A percentile compares a stretch with the other conserved stretches of the same genome.
Conservation (phyloP, 1,140 invertebrate genomes). For the Drosophila ficusphila region DNA sequence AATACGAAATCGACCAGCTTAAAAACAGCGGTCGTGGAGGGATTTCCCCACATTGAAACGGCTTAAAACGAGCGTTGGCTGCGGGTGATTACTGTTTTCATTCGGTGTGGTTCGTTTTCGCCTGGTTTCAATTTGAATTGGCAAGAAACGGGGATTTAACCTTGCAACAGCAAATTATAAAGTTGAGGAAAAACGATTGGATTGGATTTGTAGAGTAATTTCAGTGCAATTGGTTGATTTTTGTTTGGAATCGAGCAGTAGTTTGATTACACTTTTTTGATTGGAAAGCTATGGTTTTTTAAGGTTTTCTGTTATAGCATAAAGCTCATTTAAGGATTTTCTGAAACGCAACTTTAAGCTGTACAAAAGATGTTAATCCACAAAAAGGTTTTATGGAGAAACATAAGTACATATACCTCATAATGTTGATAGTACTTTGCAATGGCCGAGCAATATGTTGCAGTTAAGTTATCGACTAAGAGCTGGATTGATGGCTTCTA, state of each 20-base stretch:
- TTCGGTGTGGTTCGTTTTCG: neutral
- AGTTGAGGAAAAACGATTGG: constrained; percentile 8
- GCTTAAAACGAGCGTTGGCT: constrained; percentile 26
- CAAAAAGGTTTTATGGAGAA: too few species aligned
- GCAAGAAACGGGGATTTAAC: constrained; percentile 15
- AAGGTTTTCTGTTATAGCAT: too few species aligned
- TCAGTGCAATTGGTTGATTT: neutral
- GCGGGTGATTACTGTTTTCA: constrained; percentile 14
- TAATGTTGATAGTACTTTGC: too few species aligned
- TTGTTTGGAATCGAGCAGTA: neutral
- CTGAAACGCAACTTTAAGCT: too few species aligned
- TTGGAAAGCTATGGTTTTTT: neutral
- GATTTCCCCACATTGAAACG: constrained; percentile 1
- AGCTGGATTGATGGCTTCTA: neutral
- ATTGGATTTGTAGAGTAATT: constrained; percentile 10
- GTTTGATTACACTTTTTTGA: neutral
- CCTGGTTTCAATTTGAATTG: constrained; percentile 12
- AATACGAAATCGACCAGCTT: constrained; percentile 44
- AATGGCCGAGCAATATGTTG: too few species aligned
- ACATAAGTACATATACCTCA: too few species aligned
- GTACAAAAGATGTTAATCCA: too few species aligned
- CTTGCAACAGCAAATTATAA: constrained; percentile 29
- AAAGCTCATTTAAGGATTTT: too few species aligned
- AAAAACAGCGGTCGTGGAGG: neutral
- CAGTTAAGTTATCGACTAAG: neutral